Percentiles rank a stretch among this genome's conserved stretches.
Conservation (phyloP, 2,888 invertebrate species). For the Idaea biselata region DNA sequence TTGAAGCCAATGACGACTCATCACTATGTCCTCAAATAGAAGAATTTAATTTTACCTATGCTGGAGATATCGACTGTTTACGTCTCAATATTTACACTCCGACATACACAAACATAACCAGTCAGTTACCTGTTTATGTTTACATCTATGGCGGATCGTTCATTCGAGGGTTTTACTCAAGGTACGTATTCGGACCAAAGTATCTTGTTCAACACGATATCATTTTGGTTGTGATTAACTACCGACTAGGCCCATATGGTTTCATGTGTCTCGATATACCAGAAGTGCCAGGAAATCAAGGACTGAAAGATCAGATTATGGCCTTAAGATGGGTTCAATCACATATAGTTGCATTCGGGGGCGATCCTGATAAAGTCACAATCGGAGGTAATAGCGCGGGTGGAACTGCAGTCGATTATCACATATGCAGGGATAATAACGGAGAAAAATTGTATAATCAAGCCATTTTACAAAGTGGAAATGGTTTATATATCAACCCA, state of each 20-base stretch:
- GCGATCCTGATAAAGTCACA: slow-evolving; percentile 48
- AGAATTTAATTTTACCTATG: slow-evolving; percentile 28
- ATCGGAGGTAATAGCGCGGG: slow-evolving; percentile 55
- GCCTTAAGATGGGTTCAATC: slow-evolving; percentile 52
- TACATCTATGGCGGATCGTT: slow-evolving; percentile 57
- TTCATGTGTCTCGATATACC: slow-evolving; percentile 56
- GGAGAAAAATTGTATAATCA: slow-evolving; percentile 39
- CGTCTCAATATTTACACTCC: slow-evolving; percentile 70
- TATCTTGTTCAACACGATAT: slow-evolving; percentile 45
- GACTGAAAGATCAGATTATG: slow-evolving; percentile 51
- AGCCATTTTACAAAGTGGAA: slow-evolving; percentile 45
- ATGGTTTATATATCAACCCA: slow-evolving; percentile 18
- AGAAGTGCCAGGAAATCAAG: slow-evolving; percentile 57
- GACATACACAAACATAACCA: slow-evolving; percentile 29
- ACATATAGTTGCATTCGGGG: slow-evolving; percentile 54
- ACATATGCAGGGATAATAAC: slow-evolving; percentile 33
- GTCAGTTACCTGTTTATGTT: slow-evolving; percentile 47
- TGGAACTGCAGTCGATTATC: slow-evolving; percentile 44
- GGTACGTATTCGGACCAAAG: slow-evolving; percentile 37
- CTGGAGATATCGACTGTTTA: slow-evolving; percentile 38
- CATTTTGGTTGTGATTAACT: slow-evolving; percentile 45
- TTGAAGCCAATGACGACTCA: slow-evolving; percentile 41
- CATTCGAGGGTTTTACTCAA: slow-evolving; percentile 33
- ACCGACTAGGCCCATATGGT: slow-evolving; percentile 54
- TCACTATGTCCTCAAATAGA: slow-evolving; percentile 40